Conservation (phyloP, 2,888 invertebrate species). For the Plemyria rubiginata region DNA sequence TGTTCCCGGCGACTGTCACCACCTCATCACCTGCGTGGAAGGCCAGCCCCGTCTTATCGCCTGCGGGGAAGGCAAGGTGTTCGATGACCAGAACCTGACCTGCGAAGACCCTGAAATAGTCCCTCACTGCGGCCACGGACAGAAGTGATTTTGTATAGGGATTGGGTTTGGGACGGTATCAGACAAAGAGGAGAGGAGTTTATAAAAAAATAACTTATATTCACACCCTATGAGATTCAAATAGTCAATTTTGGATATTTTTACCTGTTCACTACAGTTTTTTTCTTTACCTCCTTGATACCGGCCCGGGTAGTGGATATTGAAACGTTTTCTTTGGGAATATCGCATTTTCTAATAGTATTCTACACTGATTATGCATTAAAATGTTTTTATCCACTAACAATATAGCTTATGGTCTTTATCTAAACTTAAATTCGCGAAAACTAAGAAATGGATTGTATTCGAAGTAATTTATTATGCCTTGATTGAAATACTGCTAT, state of each 20-base stretch:
- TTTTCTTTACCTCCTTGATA: too few species aligned
- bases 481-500: not conserved
- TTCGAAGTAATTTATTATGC: not conserved
- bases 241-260: not conserved
- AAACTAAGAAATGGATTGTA: not conserved
- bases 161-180: conserved; percentile 8
- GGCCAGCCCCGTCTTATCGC: conserved; percentile 94
- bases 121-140: conserved; percentile 72
- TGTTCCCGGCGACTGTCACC: conserved; percentile 93
- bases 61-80: conserved; percentile 94
- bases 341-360: not conserved
- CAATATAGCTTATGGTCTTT: not conserved
- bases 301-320: not conserved
- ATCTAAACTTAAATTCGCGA: too few species aligned
- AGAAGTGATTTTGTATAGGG: conserved; percentile 50
- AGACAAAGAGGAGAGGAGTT: not conserved
- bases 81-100: conserved; percentile 92
- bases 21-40: conserved; percentile 95
- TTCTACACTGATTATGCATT: not conserved
- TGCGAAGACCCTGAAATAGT: conserved; percentile 91
- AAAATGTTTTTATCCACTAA: not conserved
- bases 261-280: not conserved
- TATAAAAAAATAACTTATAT: not conserved
- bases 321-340: not conserved
- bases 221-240: not conserved